Percentiles rank a stretch among this genome's conserved stretches.
Conservation (phyloP, 2,888 invertebrate genomes). For the Mylabris sibirica region DNA sequence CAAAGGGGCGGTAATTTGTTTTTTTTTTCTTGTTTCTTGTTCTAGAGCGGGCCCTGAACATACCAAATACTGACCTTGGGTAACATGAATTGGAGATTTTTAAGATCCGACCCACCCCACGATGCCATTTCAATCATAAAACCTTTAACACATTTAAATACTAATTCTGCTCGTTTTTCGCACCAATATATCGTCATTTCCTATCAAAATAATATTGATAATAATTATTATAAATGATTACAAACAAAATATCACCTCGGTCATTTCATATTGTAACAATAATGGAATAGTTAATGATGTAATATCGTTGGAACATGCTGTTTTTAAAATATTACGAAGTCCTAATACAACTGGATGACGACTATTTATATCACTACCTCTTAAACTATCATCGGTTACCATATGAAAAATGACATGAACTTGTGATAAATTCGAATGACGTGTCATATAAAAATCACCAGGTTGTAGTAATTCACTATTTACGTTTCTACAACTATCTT, state of each 20-base stretch:
- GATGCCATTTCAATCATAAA: conserved; percentile 99
- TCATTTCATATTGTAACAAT: conserved; percentile 90
- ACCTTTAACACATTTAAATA: conserved; percentile 99
- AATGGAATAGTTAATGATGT: conserved; percentile 93
- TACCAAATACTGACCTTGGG: conserved; percentile 68
- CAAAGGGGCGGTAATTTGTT: no score
- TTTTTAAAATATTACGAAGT: conserved; percentile 91
- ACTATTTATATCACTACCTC: conserved; percentile 86
- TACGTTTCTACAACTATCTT: conserved; percentile 40
- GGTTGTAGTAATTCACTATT: conserved; percentile 72
- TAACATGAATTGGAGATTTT: conserved; percentile 85
- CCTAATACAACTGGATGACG: conserved; percentile 95
- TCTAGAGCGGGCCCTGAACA: no score
- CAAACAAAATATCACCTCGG: conserved; percentile 72
- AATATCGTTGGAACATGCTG: conserved; percentile 94
- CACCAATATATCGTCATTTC: conserved; percentile 98
- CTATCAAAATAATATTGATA: conserved; percentile 55
- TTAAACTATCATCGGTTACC: conserved; percentile 80
- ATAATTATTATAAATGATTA: conserved; percentile 7
- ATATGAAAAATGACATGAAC: conserved; percentile 96
- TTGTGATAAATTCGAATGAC: conserved; percentile 93
- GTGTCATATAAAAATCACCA: conserved; percentile 86
- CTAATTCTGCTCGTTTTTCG: conserved; percentile 91
- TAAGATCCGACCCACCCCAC: conserved; percentile 88
- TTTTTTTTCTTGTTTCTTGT: no score